These are phyloP conservation scores for Cynopterus brachyotis DNA, from an alignment of 2,113 vertebrate genomes.

Conservation along the genomic window DNA sequence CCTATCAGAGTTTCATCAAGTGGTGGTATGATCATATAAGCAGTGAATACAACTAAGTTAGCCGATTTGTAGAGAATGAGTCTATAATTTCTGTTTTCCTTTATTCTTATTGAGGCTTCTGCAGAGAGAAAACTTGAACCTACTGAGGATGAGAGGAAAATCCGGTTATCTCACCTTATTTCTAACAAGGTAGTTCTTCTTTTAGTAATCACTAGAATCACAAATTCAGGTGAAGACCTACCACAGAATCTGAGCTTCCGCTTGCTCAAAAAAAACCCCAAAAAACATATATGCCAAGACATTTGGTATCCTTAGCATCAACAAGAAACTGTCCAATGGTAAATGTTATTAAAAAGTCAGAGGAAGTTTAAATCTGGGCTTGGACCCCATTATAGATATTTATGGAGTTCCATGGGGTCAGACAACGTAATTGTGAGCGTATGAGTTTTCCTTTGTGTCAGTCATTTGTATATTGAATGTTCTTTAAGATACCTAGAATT, in stretches of 20 bases:
- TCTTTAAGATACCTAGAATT: neutral
- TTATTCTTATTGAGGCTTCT: constrained; percentile 5
- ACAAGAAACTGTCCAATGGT: neutral
- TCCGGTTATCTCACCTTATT: neutral
- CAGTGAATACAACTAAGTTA: neutral
- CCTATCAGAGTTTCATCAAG: neutral
- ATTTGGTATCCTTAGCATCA: neutral
- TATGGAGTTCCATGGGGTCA: neutral
- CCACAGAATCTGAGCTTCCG: neutral
- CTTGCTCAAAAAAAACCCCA: neutral
- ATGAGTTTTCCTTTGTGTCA: neutral
- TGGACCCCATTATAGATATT: neutral
- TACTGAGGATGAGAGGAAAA: neutral
- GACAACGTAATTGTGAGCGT: neutral
- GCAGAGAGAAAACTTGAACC: neutral
- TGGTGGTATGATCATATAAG: neutral
- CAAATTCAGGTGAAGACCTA: neutral
- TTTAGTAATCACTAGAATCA: neutral
- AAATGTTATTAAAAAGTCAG: neutral
- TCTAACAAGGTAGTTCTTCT: neutral
- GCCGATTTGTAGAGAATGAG: neutral
- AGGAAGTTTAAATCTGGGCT: neutral
- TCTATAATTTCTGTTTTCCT: neutral
- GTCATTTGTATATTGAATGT: neutral
- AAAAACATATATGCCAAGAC: neutral